Percentiles rank a stretch among this genome's conserved stretches.
Conservation (phyloP, 2,113 vertebrate species). For the Otis tarda region DNA sequence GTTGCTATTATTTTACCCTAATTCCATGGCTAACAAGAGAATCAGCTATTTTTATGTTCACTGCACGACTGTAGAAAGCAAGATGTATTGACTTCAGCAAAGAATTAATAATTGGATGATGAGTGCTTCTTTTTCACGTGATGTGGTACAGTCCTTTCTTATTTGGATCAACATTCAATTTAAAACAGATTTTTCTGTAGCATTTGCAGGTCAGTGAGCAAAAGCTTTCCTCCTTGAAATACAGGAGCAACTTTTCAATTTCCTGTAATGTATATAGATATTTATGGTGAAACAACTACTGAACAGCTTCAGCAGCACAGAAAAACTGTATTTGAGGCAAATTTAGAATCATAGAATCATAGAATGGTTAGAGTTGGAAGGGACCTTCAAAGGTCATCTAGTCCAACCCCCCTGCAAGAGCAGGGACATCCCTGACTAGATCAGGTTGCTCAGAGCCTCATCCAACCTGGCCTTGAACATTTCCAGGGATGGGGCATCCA, state of each 20-base stretch:
- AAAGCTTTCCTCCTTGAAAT: neutral
- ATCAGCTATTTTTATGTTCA: neutral
- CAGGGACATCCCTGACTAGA: too few relatives aligned
- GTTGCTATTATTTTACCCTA: neutral
- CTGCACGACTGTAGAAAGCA: neutral
- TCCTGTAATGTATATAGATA: neutral
- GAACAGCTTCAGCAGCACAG: neutral
- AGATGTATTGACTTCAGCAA: neutral
- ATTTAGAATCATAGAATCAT: too few relatives aligned
- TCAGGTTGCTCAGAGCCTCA: too few relatives aligned
- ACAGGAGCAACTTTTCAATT: neutral
- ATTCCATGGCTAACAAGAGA: neutral
- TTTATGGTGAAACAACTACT: neutral
- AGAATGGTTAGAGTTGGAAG: too few relatives aligned
- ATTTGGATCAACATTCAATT: slow-evolving; percentile 40
- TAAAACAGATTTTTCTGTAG: slow-evolving; percentile 32
- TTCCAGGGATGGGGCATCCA: too few relatives aligned
- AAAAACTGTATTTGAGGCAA: neutral
- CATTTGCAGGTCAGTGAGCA: slow-evolving; percentile 4
- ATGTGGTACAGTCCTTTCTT: neutral
- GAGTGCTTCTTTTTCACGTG: neutral
- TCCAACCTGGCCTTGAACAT: too few relatives aligned
- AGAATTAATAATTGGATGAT: slow-evolving; percentile 12
- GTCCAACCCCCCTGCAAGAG: too few relatives aligned
- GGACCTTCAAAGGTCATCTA: too few relatives aligned